Evolutionary conservation across 2,113 vertebrate genomes (phyloP).

Genomic region (Larimichthys crocea): DNA sequence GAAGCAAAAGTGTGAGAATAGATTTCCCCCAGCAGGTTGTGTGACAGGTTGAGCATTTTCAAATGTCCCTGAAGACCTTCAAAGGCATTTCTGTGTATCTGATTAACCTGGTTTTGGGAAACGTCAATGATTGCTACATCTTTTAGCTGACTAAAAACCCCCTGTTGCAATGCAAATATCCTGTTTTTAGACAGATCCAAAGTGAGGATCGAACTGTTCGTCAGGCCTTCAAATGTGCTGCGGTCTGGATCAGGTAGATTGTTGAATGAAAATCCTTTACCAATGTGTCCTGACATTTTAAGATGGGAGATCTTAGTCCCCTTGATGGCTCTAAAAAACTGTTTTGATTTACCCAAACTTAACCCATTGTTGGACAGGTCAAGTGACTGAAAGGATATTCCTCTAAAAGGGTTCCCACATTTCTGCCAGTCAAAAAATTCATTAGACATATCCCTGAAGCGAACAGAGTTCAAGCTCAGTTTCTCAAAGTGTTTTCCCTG

Average conservation of each 20-base stretch:
- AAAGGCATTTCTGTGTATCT: slow-evolving; percentile 85
- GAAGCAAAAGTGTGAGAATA: slow-evolving; percentile 82
- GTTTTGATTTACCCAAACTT: slow-evolving; percentile 1
- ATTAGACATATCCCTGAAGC: slow-evolving; percentile 38
- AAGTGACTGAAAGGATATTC: slow-evolving; percentile 81
- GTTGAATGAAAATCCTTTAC: slow-evolving; percentile 83
- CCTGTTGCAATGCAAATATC: slow-evolving; percentile 85
- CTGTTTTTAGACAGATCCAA: slow-evolving; percentile 85
- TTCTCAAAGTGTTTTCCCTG: slow-evolving; percentile 83
- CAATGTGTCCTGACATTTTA: slow-evolving; percentile 81
- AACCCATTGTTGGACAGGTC: slow-evolving; percentile 84
- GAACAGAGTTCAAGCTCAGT: slow-evolving; percentile 76
- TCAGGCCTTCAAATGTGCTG: slow-evolving; percentile 85
- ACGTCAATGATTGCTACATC: slow-evolving; percentile 82
- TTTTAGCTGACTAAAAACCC: slow-evolving; percentile 81
- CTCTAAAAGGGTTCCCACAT: slow-evolving; percentile 90
- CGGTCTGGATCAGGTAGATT: slow-evolving; percentile 87
- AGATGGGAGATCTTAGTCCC: slow-evolving; percentile 85
- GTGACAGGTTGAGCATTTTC: slow-evolving; percentile 85
- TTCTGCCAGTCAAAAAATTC: slow-evolving; percentile 79
- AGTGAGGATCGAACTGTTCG: slow-evolving; percentile 73
- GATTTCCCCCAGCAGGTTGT: slow-evolving; percentile 90
- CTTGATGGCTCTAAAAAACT: slow-evolving; percentile 81
- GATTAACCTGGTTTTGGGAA: slow-evolving; percentile 86
- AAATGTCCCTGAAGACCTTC: slow-evolving; percentile 83